These are phyloP conservation scores for Macrobrachium rosenbergii DNA, from an alignment of 1,140 invertebrate species.

Conservation along the genomic window DNA sequence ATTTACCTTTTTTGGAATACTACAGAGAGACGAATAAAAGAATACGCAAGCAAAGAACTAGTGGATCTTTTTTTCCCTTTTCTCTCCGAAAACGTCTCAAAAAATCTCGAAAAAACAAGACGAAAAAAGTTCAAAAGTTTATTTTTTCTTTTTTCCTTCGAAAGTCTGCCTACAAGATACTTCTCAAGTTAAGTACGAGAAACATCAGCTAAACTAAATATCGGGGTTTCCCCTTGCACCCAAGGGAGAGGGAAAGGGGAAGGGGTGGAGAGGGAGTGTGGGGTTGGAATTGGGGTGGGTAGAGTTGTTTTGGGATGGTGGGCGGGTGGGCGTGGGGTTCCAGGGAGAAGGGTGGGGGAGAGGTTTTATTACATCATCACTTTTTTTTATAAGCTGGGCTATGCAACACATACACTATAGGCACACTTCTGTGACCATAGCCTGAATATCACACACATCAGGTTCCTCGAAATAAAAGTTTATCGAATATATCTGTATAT, in stretches of 20 bases:
- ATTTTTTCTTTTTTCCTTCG: slow-evolving; percentile 28
- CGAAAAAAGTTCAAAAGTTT: not conserved
- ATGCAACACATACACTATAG: slow-evolving; percentile 56
- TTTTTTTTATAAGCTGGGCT: slow-evolving; percentile 40
- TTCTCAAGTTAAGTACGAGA: slow-evolving; percentile 50
- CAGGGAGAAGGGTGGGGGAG: not conserved
- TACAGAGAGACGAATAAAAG: slow-evolving; percentile 22
- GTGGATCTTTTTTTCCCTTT: too few relatives aligned
- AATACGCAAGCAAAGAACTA: too few relatives aligned
- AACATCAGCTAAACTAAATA: slow-evolving; percentile 59
- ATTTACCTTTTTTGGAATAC: too few relatives aligned
- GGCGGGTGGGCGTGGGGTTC: too few relatives aligned
- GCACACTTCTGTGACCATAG: slow-evolving; percentile 49
- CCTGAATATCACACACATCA: slow-evolving; percentile 36
- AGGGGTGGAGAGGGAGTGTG: not conserved
- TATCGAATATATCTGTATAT: slow-evolving; percentile 20
- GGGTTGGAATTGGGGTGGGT: not conserved
- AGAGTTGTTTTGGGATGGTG: slow-evolving; percentile 5
- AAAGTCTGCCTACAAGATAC: slow-evolving; percentile 30
- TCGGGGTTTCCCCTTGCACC: slow-evolving; percentile 27
- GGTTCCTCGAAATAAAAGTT: not conserved
- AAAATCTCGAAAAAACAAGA: slow-evolving; percentile 39
- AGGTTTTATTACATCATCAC: slow-evolving; percentile 37
- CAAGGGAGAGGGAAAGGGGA: not conserved
- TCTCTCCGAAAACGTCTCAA: not conserved